Conservation (phyloP, 2,797 vertebrate genomes). For the Erpetoichthys calabaricus region DNA sequence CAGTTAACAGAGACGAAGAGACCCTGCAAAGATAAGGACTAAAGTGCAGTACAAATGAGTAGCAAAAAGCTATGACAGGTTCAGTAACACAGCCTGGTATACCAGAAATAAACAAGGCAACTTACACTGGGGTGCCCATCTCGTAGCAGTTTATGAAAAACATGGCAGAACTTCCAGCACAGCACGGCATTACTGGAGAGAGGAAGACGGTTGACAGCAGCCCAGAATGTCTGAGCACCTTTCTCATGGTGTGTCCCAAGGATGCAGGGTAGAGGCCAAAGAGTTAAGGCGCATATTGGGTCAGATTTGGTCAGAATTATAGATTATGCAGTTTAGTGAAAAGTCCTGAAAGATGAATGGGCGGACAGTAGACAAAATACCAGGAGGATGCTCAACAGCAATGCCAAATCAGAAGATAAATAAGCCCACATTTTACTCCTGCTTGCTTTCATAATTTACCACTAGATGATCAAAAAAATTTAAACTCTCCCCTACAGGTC, state of each 20-base stretch:
- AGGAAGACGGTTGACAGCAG: constrained; percentile 78
- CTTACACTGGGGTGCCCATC: constrained; percentile 86
- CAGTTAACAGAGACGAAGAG: no score
- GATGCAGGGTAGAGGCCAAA: constrained; percentile 67
- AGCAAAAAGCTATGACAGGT: no score
- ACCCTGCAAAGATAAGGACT: no score
- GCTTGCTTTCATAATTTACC: no score
- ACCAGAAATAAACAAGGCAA: constrained; percentile 10
- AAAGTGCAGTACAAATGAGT: no score
- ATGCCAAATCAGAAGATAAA: no score
- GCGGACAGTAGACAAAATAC: background rate
- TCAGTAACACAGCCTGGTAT: no score
- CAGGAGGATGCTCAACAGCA: no score
- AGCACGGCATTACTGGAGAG: constrained; percentile 92
- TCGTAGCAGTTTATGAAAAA: constrained; percentile 92
- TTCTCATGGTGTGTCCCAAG: constrained; percentile 96
- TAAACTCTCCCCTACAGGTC: no score
- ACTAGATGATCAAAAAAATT: no score
- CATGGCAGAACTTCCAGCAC: constrained; percentile 98
- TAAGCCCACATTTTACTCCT: no score
- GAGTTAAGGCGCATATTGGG: constrained; percentile 34
- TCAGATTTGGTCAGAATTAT: background rate
- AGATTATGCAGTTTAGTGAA: background rate
- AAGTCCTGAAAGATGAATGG: background rate
- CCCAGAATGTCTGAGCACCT: constrained; percentile 94